A percentile compares a stretch with the other conserved stretches of the same genome.
These are phyloP conservation scores for Melanocharis versteri DNA, from an alignment of 2,113 vertebrate genomes.

Conservation along the genomic window DNA sequence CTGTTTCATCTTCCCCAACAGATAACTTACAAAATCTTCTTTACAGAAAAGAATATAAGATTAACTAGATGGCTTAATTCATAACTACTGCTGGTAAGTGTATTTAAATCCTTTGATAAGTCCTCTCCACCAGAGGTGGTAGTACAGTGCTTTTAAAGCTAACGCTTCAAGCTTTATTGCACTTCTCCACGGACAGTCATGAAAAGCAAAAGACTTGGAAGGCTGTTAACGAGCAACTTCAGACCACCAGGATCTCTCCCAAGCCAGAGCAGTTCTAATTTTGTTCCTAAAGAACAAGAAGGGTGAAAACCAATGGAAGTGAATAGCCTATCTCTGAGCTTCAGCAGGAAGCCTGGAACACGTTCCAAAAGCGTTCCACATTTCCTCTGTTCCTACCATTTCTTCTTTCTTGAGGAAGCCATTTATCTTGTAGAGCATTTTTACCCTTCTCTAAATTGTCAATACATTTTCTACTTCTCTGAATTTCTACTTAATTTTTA, in stretches of 20 bases:
- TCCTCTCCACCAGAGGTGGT: neutral
- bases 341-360: neutral
- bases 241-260: neutral
- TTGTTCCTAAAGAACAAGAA: neutral
- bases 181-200: neutral
- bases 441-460: neutral
- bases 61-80: neutral
- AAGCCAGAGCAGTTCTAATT: neutral
- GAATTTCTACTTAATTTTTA: neutral
- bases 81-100: neutral
- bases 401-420: neutral
- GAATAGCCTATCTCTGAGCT: neutral
- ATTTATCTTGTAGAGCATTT: neutral
- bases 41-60: neutral
- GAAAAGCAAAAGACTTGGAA: neutral
- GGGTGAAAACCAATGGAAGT: neutral
- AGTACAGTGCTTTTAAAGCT: neutral
- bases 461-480: neutral
- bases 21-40: neutral
- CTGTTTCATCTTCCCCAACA: too few relatives aligned
- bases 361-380: accelerated
- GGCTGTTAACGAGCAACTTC: neutral
- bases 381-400: neutral
- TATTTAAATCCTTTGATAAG: neutral
- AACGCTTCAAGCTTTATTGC: neutral